Base-by-base conservation (phyloP, 1,140 invertebrate species). In the Orchestia grillus region DNA sequence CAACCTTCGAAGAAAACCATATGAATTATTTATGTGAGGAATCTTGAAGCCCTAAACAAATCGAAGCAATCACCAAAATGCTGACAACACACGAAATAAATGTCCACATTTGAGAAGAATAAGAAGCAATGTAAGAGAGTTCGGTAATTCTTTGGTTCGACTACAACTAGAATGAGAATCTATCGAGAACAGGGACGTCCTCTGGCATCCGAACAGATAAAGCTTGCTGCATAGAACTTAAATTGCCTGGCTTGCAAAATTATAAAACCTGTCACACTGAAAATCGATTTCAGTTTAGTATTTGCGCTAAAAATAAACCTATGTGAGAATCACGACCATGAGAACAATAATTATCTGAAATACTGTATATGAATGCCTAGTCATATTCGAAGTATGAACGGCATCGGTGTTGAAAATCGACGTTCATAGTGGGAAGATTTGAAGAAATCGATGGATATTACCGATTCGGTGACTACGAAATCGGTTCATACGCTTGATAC, bases 241-340 rank as follows among this genome's bases (percentile, higher is more conserved):
- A 77, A 77, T 36, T 28, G 28, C 28, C 28, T 36, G 11, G 15
- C 28, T 77, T 3, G 62, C 36, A 3, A 77, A 77, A 77, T 77
- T 36, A 77, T 36, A 77, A 77, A 77, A 36, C 62, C 62, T 77
- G 62, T 36, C 11, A 77, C 62, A 77, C 62, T 1, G 36, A 77
- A 77, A 77, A 36, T 3, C 36, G 28, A 19, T 36, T 77, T 77
- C 62, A 77, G 62, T 77, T 19, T 3, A 8, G 28, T 28, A 77
- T 90, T 42, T 42, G n/a, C 4, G 42, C 41, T 19, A 42, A 90
- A 90, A 90, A 23, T 42, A n/a, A 4, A 41, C 43, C 11, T 87
- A 87, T 36, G 41, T 90, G 88, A 90, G 88, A 90, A 90, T 90
- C 88, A 41, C n/a, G 88, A 42, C 88, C 42, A 41, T 90, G 41